Evolutionary conservation across 2,113 vertebrate genomes (phyloP).

Genomic region (Spermophilus dauricus): DNA sequence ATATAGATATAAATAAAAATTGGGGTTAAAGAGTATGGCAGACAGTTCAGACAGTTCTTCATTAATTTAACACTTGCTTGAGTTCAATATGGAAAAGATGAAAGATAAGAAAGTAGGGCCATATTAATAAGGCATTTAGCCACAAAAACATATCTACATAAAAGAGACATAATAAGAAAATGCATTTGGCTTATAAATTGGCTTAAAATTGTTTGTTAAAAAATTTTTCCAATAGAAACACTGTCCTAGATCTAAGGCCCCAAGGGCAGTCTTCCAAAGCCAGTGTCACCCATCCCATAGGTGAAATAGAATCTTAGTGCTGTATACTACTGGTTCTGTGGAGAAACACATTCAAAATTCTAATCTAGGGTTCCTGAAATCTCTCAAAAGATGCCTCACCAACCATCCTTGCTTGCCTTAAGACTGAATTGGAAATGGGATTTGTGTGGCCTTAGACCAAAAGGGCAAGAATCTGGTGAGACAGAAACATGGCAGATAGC

Average conservation of each 20-base stretch:
- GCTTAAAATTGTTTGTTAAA: not conserved
- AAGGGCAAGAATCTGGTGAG: not conserved
- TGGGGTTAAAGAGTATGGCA: no score
- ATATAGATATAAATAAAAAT: not conserved
- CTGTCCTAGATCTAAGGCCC: not conserved
- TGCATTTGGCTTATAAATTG: not conserved
- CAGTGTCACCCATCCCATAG: not conserved
- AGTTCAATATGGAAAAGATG: slow-evolving; percentile 1
- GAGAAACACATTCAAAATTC: not conserved
- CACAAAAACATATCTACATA: not conserved
- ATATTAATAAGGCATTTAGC: not conserved
- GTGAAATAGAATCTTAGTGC: not conserved
- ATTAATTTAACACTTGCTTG: not conserved
- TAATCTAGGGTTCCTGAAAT: not conserved
- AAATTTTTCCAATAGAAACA: slow-evolving; percentile 11
- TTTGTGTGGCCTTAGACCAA: not conserved
- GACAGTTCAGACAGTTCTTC: not conserved
- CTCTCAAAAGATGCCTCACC: not conserved
- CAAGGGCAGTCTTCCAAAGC: not conserved
- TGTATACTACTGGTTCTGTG: no score
- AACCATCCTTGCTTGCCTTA: not conserved
- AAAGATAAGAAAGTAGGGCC: not conserved
- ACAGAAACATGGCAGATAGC: not conserved
- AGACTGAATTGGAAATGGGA: not conserved
- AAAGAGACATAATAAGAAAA: not conserved